These are phyloP conservation scores for Cyclopterus lumpus DNA, from an alignment of 2,797 vertebrate species.

Conservation along the genomic window DNA sequence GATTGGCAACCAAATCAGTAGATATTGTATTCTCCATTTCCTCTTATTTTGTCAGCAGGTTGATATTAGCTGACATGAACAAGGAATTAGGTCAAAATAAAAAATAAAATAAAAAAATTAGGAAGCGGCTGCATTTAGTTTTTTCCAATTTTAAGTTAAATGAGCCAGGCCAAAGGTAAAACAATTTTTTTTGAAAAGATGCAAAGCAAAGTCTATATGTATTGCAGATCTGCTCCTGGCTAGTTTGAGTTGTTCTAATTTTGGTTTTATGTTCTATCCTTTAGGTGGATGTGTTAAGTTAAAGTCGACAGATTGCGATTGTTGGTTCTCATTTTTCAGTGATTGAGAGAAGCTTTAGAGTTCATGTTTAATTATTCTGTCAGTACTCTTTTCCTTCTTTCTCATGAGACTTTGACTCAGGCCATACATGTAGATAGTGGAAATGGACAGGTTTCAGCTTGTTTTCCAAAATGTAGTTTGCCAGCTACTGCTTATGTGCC, in stretches of 20 bases:
- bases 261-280: conserved; percentile 1
- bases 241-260: not conserved
- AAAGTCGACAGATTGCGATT: conserved; percentile 46
- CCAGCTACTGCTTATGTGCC: conserved; percentile 76
- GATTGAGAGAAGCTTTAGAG: conserved; percentile 47
- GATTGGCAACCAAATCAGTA: conserved; percentile 27
- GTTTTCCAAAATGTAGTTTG: conserved; percentile 49
- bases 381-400: conserved; percentile 37
- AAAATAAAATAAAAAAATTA: not conserved
- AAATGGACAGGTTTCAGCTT: conserved; percentile 26
- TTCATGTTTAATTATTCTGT: conserved; percentile 67
- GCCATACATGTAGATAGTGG: conserved; percentile 51
- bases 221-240: conserved; percentile 6
- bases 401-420: conserved; percentile 12
- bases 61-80: conserved; percentile 32
- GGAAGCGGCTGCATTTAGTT: conserved; percentile 15
- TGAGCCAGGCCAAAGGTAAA: not conserved
- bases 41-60: conserved; percentile 13
- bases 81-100: conserved; percentile 11
- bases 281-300: conserved; percentile 38
- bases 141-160: conserved; percentile 1
- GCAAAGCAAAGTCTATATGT: conserved; percentile 23
- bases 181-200: conserved; percentile 2
- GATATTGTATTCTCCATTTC: not conserved
- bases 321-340: conserved; percentile 37